phyloP scores from a whole-genome alignment of 2,797 vertebrate genomes.

The Sebastes baramenuke region DNA sequence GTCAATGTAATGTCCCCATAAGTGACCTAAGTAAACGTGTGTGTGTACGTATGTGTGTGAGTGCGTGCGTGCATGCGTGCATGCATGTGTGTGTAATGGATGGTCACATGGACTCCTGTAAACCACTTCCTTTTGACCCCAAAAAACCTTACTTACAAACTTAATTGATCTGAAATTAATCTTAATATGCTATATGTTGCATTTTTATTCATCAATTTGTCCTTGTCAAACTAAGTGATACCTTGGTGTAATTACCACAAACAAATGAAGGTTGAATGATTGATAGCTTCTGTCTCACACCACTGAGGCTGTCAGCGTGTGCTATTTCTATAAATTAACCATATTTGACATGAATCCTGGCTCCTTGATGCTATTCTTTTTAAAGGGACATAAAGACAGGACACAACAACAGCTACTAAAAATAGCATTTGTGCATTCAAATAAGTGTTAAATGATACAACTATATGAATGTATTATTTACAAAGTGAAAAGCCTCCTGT shows the following conservation, averaged over 20 bases:
- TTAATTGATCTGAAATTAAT: constrained; percentile 26
- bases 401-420: too few species aligned
- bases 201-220: constrained; percentile 6
- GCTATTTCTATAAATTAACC: not conserved
- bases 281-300: constrained; percentile 22
- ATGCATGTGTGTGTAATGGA: not conserved
- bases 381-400: not conserved
- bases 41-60: not conserved
- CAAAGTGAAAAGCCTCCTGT: not conserved
- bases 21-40: not conserved
- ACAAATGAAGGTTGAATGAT: constrained; percentile 33
- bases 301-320: not conserved
- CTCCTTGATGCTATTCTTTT: not conserved
- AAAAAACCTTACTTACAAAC: not conserved
- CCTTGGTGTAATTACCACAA: constrained; percentile 7
- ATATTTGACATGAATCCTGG: not conserved
- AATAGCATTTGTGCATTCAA: not conserved
- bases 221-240: constrained; percentile 14
- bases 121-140: not conserved
- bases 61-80: not conserved
- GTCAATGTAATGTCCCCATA: too few species aligned
- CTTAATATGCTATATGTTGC: constrained; percentile 1
- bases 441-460: not conserved
- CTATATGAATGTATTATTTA: not conserved
- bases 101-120: not conserved